These are phyloP conservation scores for Rhagologus leucostigma DNA, from an alignment of 2,113 vertebrate species.

Conservation along the genomic window DNA sequence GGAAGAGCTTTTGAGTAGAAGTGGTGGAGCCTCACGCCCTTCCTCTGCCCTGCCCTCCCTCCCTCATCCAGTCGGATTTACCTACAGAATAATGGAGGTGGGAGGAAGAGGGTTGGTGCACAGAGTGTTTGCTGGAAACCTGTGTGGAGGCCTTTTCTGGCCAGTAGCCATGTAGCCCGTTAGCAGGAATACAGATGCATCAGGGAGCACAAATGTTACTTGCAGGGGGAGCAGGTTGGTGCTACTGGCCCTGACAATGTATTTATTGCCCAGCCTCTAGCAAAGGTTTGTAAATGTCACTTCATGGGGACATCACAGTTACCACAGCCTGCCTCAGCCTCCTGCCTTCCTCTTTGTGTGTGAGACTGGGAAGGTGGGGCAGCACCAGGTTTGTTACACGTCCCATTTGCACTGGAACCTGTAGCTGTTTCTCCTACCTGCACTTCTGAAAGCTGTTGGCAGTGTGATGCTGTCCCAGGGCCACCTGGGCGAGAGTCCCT, in stretches of 20 bases:
- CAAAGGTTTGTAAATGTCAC: not conserved
- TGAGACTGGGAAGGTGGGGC: not conserved
- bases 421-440: not conserved
- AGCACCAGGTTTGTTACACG: not conserved
- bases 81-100: not conserved
- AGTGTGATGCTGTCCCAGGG: not conserved
- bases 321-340: not conserved
- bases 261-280: not conserved
- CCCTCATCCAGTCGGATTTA: not conserved
- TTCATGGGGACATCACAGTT: not conserved
- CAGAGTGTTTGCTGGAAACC: not conserved
- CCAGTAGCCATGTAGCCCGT: not conserved
- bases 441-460: not conserved
- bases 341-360: not conserved
- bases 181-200: not conserved
- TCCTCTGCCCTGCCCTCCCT: not conserved
- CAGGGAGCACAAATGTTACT: not conserved
- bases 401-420: not conserved
- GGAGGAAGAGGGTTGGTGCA: not conserved
- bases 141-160: not conserved
- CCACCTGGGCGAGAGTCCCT: fast-evolving
- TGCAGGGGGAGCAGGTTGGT: not conserved
- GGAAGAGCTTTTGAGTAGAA: not conserved
- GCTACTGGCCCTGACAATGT: not conserved
- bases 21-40: not conserved